Evolutionary conservation across 2,113 vertebrate genomes (phyloP), one percentile per base, ranked within the genome.

Genomic region (Halcyon malimbica): DNA sequence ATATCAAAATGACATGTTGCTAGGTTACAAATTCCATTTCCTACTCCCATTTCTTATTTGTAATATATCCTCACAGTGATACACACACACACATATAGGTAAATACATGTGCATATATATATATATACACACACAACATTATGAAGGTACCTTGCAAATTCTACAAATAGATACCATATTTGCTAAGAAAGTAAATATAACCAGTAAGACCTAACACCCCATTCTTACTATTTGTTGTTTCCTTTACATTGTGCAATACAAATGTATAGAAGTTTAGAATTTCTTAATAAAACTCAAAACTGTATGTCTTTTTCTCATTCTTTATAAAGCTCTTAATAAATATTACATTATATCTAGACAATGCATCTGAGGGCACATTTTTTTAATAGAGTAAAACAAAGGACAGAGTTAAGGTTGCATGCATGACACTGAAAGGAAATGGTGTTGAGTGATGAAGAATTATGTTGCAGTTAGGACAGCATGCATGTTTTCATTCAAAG

Each of bases 361-460:
- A 37, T 70, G 26, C 25, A 15, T 80, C 28, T 85, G 85, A 91
- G 37, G 28, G 10, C 4, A 14, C 69, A 62, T 11, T 73, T 89
- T 91, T 44, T 57, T 77, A 87, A 63, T 3, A 90, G 41, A 87
- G 37, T 11, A 93, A 93, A 95, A 85, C 63, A 83, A 76, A 91
- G 50, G 70, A 59, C 19, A 59, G 59, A 63, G 28, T 41, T 80
- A 67, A 59, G 50, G n/a, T 77, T 83, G 82, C 90, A 85, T 50
- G 31, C 26, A 5, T 74, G 50, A 23, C 51, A 54, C 29, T 28
- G 82, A 78, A 83, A 92, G 68, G 75, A 93, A 90, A 94, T 15
- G 9, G 20, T 88, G 85, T 62, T 90, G 92, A 77, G 79, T 74
- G 78, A 74, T 80, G 87, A 77, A 0, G 1, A 82, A 90, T 95